These are phyloP conservation scores for Philereme transversata DNA, from an alignment of 2,888 invertebrate genomes.

Conservation along the genomic window DNA sequence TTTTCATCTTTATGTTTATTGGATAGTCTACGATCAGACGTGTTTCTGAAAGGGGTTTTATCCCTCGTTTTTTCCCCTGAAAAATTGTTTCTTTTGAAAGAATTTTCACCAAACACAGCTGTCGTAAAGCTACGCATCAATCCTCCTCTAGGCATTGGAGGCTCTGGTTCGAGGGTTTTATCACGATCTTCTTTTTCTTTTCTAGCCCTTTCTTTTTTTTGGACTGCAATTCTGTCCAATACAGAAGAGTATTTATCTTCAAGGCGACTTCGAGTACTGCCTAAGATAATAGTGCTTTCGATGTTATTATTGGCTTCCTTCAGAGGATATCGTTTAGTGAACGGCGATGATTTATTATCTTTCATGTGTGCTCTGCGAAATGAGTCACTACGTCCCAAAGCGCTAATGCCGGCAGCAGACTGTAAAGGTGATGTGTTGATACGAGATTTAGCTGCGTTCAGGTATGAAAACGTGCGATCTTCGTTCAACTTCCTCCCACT, in stretches of 20 bases:
- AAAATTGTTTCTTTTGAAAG: slow-evolving; percentile 76
- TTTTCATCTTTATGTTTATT: slow-evolving; percentile 67
- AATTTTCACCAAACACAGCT: slow-evolving; percentile 88
- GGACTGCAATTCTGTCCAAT: slow-evolving; percentile 87
- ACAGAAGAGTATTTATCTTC: slow-evolving; percentile 92
- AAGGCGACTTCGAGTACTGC: slow-evolving; percentile 86
- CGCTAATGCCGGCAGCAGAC: slow-evolving; percentile 66
- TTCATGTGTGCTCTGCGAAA: slow-evolving; percentile 74
- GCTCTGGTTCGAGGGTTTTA: slow-evolving; percentile 87
- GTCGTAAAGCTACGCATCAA: slow-evolving; percentile 89
- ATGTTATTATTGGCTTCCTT: slow-evolving; percentile 78
- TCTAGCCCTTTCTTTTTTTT: slow-evolving; percentile 81
- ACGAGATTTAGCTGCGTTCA: slow-evolving; percentile 64
- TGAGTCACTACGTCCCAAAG: slow-evolving; percentile 75
- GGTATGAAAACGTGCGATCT: slow-evolving; percentile 73
- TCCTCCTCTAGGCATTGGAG: slow-evolving; percentile 68
- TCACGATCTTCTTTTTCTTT: slow-evolving; percentile 85
- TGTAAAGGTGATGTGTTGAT: slow-evolving; percentile 73
- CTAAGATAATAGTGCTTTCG: slow-evolving; percentile 69
- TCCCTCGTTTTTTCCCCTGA: slow-evolving; percentile 85
- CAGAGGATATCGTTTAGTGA: slow-evolving; percentile 72
- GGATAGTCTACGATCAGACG: slow-evolving; percentile 71
- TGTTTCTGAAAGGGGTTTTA: slow-evolving; percentile 86
- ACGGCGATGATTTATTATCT: slow-evolving; percentile 75
- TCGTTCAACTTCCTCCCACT: slow-evolving; percentile 66